phyloP scores from a whole-genome alignment of 1,140 invertebrate genomes.

The Oncopodura yosiiana region DNA sequence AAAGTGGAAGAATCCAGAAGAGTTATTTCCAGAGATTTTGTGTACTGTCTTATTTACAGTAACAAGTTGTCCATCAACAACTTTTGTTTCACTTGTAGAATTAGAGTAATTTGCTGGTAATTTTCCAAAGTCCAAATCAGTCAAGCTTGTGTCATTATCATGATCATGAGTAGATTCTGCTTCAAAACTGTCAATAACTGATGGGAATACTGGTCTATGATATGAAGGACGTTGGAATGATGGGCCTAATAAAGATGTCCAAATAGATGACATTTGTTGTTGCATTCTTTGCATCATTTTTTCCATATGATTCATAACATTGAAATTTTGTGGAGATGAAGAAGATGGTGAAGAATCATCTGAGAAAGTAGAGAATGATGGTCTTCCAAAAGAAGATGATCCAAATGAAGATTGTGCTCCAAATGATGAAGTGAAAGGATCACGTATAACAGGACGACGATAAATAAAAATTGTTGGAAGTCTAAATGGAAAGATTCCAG shows the following conservation, averaged over 20 bases:
- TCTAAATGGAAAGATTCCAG: slow-evolving; percentile 22
- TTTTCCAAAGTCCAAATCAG: slow-evolving; percentile 13
- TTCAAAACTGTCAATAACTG: not conserved
- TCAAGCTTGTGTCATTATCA: slow-evolving; percentile 4
- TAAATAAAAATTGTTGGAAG: slow-evolving; percentile 28
- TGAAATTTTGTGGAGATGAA: not conserved
- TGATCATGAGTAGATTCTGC: slow-evolving; percentile 9
- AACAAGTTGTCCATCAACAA: slow-evolving; percentile 33
- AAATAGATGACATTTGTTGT: slow-evolving; percentile 30
- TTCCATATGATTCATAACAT: slow-evolving; percentile 20
- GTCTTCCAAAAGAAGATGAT: slow-evolving; percentile 12
- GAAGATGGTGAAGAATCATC: not conserved
- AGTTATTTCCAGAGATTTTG: slow-evolving; percentile 31
- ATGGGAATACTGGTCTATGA: slow-evolving; percentile 6
- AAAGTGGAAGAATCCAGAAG: slow-evolving; percentile 33
- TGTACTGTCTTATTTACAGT: slow-evolving; percentile 34
- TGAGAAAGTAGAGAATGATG: not conserved
- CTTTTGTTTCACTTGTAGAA: slow-evolving; percentile 33
- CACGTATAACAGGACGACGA: slow-evolving; percentile 27
- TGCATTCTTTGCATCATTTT: slow-evolving; percentile 32
- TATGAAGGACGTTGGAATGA: slow-evolving; percentile 6
- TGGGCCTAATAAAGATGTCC: slow-evolving; percentile 24
- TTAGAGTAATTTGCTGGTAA: slow-evolving; percentile 33
- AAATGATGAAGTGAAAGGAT: slow-evolving; percentile 21
- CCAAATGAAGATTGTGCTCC: slow-evolving; percentile 7